phyloP scores from a whole-genome alignment of 2,113 vertebrate species.

The Odocoileus virginianus region DNA sequence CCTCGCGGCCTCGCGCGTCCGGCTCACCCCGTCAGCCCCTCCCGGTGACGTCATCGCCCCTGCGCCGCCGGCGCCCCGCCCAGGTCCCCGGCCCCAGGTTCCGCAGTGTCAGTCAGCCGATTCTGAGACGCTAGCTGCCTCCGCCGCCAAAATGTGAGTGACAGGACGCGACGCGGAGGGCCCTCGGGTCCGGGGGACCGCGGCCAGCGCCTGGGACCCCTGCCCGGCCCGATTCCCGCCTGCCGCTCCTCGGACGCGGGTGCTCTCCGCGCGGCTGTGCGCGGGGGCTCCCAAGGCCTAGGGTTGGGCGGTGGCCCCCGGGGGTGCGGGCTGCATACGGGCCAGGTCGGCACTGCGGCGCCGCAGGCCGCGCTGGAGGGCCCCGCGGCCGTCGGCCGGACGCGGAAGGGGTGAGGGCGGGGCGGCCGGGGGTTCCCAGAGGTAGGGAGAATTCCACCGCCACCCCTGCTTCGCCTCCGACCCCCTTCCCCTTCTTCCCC shows the following conservation, averaged over 20 bases:
- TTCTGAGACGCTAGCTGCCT: not conserved
- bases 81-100: fast-evolving
- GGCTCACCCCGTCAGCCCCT: not conserved
- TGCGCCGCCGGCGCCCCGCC: not conserved
- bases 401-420: not conserved
- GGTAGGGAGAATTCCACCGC: not conserved
- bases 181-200: not conserved
- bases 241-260: not conserved
- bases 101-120: not conserved
- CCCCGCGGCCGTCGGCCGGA: not conserved
- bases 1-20: not conserved
- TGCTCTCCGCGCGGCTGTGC: not conserved
- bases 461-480: too few species aligned
- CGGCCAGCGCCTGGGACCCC: not conserved
- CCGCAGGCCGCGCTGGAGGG: not conserved
- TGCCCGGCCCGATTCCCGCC: not conserved
- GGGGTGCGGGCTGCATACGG: not conserved
- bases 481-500: too few species aligned
- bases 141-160: slow-evolving; percentile 72
- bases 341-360: not conserved
- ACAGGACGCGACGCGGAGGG: not conserved
- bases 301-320: not conserved
- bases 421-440: not conserved
- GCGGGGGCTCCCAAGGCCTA: not conserved
- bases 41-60: not conserved